A percentile compares a stretch with the other conserved stretches of the same genome.
Evolutionary conservation across 2,888 invertebrate species (phyloP).

Genomic region (Folsomia manolachei): DNA sequence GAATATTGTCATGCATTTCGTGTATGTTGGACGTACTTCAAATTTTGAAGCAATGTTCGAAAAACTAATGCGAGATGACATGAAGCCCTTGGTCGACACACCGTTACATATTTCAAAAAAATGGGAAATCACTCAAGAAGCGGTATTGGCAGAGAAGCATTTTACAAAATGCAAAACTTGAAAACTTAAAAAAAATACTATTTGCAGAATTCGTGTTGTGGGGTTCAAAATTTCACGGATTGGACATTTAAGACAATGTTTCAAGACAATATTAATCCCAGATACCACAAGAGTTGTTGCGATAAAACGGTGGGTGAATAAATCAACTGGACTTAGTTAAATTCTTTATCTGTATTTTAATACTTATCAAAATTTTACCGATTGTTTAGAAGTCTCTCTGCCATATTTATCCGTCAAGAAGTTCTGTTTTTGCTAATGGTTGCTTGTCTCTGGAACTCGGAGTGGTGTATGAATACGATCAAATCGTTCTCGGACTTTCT

Average conservation of each 20-base stretch:
- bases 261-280: constrained; percentile 5
- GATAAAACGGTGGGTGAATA: constrained; percentile 7
- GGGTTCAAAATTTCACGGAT: constrained; percentile 12
- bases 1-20: not conserved
- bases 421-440: constrained; percentile 14
- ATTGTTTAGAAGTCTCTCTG: not conserved
- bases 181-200: too few species aligned
- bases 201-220: constrained; percentile 24
- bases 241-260: constrained; percentile 20
- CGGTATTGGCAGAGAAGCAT: constrained; percentile 7
- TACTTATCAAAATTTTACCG: not conserved
- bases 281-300: constrained; percentile 28
- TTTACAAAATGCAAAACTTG: not conserved
- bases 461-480: not conserved
- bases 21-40: not conserved
- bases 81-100: not conserved
- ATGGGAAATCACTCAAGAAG: constrained; percentile 21
- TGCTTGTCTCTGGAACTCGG: constrained; percentile 13
- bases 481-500: not conserved
- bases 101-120: not conserved
- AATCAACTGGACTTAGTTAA: too few species aligned
- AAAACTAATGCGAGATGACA: constrained; percentile 7
- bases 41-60: not conserved
- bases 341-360: not conserved
- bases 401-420: constrained; percentile 7